These are phyloP conservation scores for Cremastinae sp. DNA, from an alignment of 2,888 invertebrate species.

Conservation along the genomic window DNA sequence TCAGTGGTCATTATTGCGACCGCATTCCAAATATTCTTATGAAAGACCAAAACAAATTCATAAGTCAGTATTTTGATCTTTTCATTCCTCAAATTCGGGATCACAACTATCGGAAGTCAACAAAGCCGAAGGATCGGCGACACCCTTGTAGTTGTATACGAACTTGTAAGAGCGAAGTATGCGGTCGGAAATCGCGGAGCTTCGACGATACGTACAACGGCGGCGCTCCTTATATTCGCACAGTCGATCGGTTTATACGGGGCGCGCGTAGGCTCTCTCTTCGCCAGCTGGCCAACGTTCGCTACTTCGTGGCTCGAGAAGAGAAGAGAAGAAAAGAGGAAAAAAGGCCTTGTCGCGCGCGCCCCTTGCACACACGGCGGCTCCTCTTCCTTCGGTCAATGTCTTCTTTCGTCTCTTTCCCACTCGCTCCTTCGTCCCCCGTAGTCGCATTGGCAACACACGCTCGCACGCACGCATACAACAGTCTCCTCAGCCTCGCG, in stretches of 20 bases:
- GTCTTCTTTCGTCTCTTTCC: constrained; percentile 75
- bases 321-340: constrained; percentile 37
- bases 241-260: constrained; percentile 8
- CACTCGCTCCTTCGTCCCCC: constrained; percentile 10
- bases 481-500: constrained; percentile 27
- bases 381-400: constrained; percentile 79
- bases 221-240: constrained; percentile 19
- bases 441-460: constrained; percentile 32
- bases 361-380: constrained; percentile 60
- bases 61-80: no score
- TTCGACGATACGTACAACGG: constrained; percentile 9
- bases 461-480: constrained; percentile 15
- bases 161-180: constrained; percentile 21
- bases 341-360: constrained; percentile 74
- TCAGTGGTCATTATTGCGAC: no score
- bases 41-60: no score
- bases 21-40: no score
- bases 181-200: constrained; percentile 14
- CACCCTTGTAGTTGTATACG: no score
- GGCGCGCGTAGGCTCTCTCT: background rate
- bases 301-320: constrained; percentile 40
- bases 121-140: no score
- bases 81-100: no score
- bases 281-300: constrained; percentile 70
- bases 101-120: no score